Evolutionary conservation across 2,797 vertebrate species (phyloP).

Genomic region (Muscicapa comitata): DNA sequence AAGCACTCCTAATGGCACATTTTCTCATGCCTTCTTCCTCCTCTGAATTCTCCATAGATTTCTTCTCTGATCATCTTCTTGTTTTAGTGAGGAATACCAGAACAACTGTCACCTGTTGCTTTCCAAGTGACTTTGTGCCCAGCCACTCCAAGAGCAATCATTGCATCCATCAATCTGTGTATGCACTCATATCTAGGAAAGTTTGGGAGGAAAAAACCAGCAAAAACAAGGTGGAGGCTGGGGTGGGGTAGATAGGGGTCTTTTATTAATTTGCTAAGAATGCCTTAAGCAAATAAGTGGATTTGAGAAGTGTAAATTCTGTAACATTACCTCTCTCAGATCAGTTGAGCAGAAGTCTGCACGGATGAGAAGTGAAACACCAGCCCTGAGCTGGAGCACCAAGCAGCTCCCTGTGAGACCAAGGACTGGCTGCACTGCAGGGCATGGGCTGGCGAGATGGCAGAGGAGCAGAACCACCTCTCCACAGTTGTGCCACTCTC

Average conservation of each 20-base stretch:
- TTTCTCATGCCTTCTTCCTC: background rate
- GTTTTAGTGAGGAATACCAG: background rate
- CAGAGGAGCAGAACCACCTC: background rate
- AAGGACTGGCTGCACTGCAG: background rate
- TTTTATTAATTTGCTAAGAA: background rate
- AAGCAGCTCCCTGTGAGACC: accelerated
- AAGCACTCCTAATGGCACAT: background rate
- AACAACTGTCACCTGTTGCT: background rate
- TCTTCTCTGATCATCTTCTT: background rate
- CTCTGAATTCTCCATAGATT: background rate
- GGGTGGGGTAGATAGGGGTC: background rate
- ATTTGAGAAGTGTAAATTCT: background rate
- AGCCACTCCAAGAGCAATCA: accelerated
- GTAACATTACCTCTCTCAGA: background rate
- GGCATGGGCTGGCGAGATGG: background rate
- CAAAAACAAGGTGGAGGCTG: accelerated
- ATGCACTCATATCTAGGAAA: background rate
- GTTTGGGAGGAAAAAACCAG: background rate
- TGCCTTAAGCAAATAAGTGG: background rate
- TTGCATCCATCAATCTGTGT: background rate
- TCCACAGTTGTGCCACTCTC: accelerated
- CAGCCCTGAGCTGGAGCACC: background rate
- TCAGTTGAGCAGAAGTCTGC: background rate
- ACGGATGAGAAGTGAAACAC: accelerated
- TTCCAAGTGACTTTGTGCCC: background rate